phyloP scores from a whole-genome alignment of 2,797 vertebrate species.

The Eupleurogrammus muticus region DNA sequence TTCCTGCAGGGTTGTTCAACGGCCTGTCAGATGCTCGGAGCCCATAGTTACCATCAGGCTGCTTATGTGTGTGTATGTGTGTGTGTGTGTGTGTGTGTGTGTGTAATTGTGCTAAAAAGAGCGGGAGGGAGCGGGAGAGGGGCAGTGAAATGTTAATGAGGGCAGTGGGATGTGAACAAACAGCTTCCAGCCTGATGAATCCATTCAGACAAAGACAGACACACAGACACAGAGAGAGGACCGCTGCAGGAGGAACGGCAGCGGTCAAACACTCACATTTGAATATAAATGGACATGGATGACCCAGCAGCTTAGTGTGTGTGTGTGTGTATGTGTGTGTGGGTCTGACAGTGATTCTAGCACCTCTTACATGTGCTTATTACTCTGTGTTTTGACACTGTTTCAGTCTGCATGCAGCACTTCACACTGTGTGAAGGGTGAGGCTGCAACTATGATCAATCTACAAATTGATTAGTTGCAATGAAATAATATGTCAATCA shows the following conservation, averaged over 20 bases:
- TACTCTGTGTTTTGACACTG: not conserved
- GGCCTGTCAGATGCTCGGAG: constrained; percentile 39
- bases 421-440: not conserved
- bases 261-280: constrained; percentile 62
- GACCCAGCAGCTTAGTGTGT: constrained; percentile 36
- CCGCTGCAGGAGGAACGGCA: constrained; percentile 42
- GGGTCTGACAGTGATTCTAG: constrained; percentile 7
- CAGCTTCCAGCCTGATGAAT: constrained; percentile 76
- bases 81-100: constrained; percentile 13
- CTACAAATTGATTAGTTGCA: no score
- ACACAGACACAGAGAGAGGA: constrained; percentile 27
- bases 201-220: constrained; percentile 57
- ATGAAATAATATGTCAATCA: no score
- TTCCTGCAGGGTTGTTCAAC: constrained; percentile 37
- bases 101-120: constrained; percentile 25
- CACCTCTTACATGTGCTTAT: constrained; percentile 3
- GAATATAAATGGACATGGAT: constrained; percentile 56
- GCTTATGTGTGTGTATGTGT: constrained; percentile 7
- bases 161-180: constrained; percentile 73
- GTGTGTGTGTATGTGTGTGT: constrained; percentile 7
- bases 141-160: constrained; percentile 77
- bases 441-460: no score
- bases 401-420: no score
- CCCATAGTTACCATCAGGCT: constrained; percentile 43
- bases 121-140: constrained; percentile 26